Base-by-base conservation (phyloP, 1,140 invertebrate genomes). In the Drosophila cardini region DNA sequence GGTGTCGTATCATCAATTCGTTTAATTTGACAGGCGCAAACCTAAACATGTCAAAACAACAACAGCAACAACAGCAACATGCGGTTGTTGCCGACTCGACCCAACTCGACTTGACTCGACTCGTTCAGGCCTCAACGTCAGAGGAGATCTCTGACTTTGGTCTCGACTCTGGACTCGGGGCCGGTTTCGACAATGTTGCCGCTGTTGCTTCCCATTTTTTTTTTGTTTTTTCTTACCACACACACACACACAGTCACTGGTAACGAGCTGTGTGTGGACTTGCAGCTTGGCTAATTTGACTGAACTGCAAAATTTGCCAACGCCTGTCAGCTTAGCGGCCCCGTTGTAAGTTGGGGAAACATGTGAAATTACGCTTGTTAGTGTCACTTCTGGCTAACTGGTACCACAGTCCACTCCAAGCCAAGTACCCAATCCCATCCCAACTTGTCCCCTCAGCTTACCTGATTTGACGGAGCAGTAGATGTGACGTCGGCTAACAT, bases 391-490 rank as follows among this genome's bases (percentile, higher is more conserved):
- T 83, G 82, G 74, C 71, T 89, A 89, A 89, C 80, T 70, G 84
- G 70, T 52, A 53, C 53, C 58, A 53, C 32, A 53, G 52, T 45
- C 67, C 61, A 48, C 40, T 46, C 1, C n/a, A 32, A n/a, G 21
- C 36, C 30, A 32, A 45, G 61, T n/a, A n/a, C 36, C 30, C 38
- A 45, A 64, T 26, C 34, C 34, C 7, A 3, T 38, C 1, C 0
- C 36, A 11, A 11, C 11, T 38, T 11, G 11, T 32, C 21, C 52
- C 6, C n/a, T n/a, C 16, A 13, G 93, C 93, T 95, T 94, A 99
- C 98, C 98, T 95, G 98, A 98, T 93, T 98, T 98, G 52, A 99
- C 98, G 32, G 98, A 99, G 93, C 98, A 98, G 93, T 99, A 98
- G 87, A 99, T 98, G 91, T 99, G 97, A 11, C 96, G 95, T 69